Percentiles rank a stretch among this genome's conserved stretches.
Conservation (phyloP, 1,140 invertebrate species). For the Drosophila erecta region DNA sequence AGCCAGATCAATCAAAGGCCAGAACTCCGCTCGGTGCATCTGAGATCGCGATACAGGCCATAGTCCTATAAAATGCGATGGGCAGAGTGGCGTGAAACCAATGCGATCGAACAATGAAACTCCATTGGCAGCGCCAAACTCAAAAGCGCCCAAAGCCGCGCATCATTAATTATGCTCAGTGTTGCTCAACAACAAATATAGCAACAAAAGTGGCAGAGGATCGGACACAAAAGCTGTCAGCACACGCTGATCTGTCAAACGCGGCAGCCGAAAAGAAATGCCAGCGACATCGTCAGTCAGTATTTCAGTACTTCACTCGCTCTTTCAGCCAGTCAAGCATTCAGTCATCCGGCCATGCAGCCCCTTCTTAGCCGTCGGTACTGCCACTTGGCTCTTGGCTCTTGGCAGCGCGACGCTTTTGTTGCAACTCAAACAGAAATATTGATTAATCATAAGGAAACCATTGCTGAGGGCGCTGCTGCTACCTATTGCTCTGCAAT, state of each 20-base stretch:
- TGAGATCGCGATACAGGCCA: constrained; percentile 34
- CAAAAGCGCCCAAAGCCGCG: constrained; percentile 76
- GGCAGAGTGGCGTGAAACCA: constrained; percentile 69
- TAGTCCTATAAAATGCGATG: constrained; percentile 21
- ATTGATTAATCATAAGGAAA: constrained; percentile 78
- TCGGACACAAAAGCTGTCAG: constrained; percentile 74
- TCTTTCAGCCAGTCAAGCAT: constrained; percentile 8
- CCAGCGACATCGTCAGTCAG: constrained; percentile 48
- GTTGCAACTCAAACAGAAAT: constrained; percentile 76
- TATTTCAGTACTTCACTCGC: background rate
- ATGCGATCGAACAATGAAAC: constrained; percentile 70
- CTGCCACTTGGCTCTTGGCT: constrained; percentile 67
- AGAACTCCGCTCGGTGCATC: constrained; percentile 48
- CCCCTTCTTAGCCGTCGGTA: constrained; percentile 23
- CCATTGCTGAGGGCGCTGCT: constrained; percentile 51
- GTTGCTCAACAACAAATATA: constrained; percentile 56
- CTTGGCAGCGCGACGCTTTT: constrained; percentile 60
- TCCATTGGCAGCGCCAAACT: constrained; percentile 70
- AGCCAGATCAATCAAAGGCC: constrained; percentile 72
- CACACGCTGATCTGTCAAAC: constrained; percentile 81
- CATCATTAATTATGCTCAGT: constrained; percentile 83
- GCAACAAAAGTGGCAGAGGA: constrained; percentile 46
- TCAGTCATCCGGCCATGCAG: constrained; percentile 20
- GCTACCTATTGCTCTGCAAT: constrained; percentile 12
- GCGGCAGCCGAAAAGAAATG: constrained; percentile 69